phyloP scores from a whole-genome alignment of 2,888 invertebrate species.

The Aproaerema taeniolella region DNA sequence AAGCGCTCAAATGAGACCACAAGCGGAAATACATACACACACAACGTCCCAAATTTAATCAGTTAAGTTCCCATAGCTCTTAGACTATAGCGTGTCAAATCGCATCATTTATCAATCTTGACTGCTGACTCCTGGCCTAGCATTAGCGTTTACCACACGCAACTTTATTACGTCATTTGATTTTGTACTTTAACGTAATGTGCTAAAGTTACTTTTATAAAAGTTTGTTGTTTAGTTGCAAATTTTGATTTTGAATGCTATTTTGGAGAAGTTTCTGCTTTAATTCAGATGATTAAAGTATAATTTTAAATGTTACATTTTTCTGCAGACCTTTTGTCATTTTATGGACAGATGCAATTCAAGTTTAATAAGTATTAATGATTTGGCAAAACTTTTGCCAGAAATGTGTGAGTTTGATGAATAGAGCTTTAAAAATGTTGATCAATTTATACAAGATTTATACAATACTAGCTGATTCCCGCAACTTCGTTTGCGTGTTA shows the following conservation, averaged over 20 bases:
- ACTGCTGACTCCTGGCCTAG: constrained; percentile 32
- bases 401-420: too few relatives aligned
- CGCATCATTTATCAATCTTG: constrained; percentile 42
- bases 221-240: background rate
- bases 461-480: too few relatives aligned
- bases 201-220: constrained; percentile 20
- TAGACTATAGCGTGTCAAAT: constrained; percentile 37
- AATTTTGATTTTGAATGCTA: too few relatives aligned
- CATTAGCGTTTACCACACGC: constrained; percentile 6
- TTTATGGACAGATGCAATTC: constrained; percentile 49
- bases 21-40: constrained; percentile 26
- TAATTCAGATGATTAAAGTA: too few relatives aligned
- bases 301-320: too few relatives aligned
- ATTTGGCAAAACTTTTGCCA: too few relatives aligned
- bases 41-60: constrained; percentile 35
- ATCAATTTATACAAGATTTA: too few relatives aligned
- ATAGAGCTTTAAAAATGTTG: background rate
- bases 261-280: too few relatives aligned
- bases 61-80: constrained; percentile 41
- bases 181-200: background rate
- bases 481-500: too few relatives aligned
- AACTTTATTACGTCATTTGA: background rate
- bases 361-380: constrained; percentile 57
- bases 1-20: constrained; percentile 11
- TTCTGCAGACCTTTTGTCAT: too few relatives aligned